Conservation (phyloP, 2,797 vertebrate species). For the Acanthiza pusilla region DNA sequence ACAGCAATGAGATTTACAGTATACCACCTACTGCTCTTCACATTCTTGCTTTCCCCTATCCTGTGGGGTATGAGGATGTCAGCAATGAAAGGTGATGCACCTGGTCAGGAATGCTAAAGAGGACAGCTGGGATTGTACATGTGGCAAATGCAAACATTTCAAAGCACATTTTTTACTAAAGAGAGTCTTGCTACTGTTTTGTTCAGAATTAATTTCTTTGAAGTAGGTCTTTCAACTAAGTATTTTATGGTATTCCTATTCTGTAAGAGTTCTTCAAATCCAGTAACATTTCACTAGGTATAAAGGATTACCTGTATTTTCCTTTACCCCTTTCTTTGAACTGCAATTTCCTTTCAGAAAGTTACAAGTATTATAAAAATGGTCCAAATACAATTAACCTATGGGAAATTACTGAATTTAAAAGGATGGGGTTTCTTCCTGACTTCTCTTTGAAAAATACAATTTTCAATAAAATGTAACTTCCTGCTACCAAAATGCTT, state of each 20-base stretch:
- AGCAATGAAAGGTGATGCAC: rapidly evolving
- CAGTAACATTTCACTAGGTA: neutral
- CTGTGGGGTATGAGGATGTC: neutral
- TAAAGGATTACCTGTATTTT: neutral
- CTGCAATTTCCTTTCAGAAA: neutral
- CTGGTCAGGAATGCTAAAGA: neutral
- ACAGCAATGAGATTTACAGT: neutral
- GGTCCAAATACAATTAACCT: neutral
- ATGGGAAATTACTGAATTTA: neutral
- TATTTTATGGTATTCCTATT: neutral
- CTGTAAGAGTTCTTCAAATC: neutral
- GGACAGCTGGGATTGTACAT: neutral
- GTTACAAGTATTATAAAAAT: neutral
- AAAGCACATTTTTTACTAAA: neutral
- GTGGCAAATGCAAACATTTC: neutral
- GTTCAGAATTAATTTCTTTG: neutral
- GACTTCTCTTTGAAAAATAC: neutral
- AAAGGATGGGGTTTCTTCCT: neutral
- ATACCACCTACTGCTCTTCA: neutral
- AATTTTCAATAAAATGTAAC: neutral
- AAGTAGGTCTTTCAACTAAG: neutral
- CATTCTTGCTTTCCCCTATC: neutral
- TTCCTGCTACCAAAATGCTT: neutral
- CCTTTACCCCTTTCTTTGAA: neutral
- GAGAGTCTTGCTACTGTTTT: neutral